phyloP scores from a whole-genome alignment of 2,888 invertebrate genomes.

The Papilio protenor region DNA sequence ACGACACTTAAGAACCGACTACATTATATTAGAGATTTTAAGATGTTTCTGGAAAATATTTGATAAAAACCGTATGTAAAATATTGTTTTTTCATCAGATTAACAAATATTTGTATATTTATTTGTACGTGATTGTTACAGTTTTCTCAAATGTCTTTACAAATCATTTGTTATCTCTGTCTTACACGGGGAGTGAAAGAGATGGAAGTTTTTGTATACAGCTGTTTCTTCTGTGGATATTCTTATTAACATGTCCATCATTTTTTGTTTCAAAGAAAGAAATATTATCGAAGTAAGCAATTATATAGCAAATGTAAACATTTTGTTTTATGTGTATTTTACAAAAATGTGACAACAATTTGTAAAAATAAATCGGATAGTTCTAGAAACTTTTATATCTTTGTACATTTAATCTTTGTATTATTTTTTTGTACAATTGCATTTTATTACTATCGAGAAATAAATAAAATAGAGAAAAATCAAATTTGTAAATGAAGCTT shows the following conservation, averaged over 20 bases:
- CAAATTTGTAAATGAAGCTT: conserved; percentile 50
- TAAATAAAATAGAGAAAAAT: conserved; percentile 6
- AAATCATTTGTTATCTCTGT: not conserved
- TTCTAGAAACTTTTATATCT: not conserved
- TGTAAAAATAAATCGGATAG: not conserved
- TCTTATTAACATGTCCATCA: not conserved
- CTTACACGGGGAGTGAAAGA: not conserved
- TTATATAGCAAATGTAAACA: not conserved
- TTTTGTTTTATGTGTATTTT: not conserved
- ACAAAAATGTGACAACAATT: conserved; percentile 1
- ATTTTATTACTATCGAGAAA: conserved; percentile 13
- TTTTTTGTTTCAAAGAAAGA: not conserved
- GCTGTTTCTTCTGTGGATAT: not conserved
- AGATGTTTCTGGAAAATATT: conserved; percentile 25
- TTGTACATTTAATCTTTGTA: not conserved
- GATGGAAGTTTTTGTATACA: not conserved
- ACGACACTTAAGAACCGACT: conserved; percentile 26
- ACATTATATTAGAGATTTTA: conserved; percentile 11
- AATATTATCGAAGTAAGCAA: not conserved
- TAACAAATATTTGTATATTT: too few relatives aligned
- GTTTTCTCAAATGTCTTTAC: not conserved
- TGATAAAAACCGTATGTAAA: conserved; percentile 7
- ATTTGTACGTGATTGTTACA: not conserved
- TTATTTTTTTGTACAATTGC: conserved; percentile 31
- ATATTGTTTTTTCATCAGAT: not conserved